These are phyloP conservation scores for Peromyscus nudipes DNA, from an alignment of 2,797 vertebrate species.

Conservation along the genomic window DNA sequence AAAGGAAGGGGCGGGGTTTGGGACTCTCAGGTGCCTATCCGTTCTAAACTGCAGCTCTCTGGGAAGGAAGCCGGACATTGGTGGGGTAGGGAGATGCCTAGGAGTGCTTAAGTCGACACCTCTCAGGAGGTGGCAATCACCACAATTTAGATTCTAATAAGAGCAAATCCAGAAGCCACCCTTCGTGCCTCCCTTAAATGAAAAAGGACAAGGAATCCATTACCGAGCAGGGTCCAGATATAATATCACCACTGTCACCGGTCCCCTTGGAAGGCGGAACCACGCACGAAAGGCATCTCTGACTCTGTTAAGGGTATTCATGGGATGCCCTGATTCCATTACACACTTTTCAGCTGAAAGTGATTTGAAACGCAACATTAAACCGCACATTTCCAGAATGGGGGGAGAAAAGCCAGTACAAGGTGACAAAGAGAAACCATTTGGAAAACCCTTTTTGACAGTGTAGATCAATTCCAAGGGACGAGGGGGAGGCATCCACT, in stretches of 20 bases:
- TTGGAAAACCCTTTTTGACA: conserved; percentile 85
- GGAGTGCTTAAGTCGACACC: background rate
- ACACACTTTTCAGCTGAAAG: conserved; percentile 85
- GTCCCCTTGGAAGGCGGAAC: conserved; percentile 70
- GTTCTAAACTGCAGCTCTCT: conserved; percentile 2
- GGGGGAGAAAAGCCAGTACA: conserved; percentile 82
- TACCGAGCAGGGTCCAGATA: conserved; percentile 76
- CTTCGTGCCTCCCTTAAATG: conserved; percentile 74
- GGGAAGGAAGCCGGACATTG: background rate
- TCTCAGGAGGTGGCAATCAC: conserved; percentile 60
- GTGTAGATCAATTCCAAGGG: conserved; percentile 82
- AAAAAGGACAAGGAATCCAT: conserved; percentile 80
- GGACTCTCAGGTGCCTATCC: background rate
- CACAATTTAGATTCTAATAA: conserved; percentile 66
- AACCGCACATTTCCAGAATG: conserved; percentile 83
- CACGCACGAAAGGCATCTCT: conserved; percentile 82
- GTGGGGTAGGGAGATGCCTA: background rate
- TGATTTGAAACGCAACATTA: conserved; percentile 85
- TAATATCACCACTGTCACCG: conserved; percentile 78
- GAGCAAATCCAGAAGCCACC: conserved; percentile 66
- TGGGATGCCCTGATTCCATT: conserved; percentile 84
- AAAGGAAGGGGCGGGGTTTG: background rate
- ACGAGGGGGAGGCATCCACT: conserved; percentile 75
- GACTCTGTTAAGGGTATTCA: conserved; percentile 81
- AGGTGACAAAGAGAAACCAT: conserved; percentile 85